Evolutionary conservation across 2,797 vertebrate genomes (phyloP).

Genomic region (Girardinus metallicus): DNA sequence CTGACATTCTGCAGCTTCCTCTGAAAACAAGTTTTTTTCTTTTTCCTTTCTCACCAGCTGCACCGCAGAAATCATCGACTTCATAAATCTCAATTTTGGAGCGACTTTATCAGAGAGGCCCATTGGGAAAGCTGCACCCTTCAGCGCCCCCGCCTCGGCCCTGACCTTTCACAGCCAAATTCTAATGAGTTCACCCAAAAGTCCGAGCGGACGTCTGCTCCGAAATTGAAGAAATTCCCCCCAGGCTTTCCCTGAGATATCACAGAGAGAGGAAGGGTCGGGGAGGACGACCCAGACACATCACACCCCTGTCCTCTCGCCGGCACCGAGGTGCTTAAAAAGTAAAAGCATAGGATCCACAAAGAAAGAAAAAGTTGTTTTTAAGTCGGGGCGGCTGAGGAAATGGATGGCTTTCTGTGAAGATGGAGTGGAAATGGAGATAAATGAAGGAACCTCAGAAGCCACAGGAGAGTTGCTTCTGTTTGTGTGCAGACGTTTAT

Average conservation of each 20-base stretch:
- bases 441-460: conserved; percentile 48
- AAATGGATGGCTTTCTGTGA: conserved; percentile 15
- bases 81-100: conserved; percentile 4
- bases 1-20: neutral
- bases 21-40: neutral
- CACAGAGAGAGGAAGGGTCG: neutral
- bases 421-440: conserved; percentile 56
- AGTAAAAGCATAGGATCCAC: conserved; percentile 13
- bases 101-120: neutral
- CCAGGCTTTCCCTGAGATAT: neutral
- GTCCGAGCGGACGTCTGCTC: conserved; percentile 3
- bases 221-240: conserved; percentile 11
- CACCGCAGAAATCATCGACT: neutral
- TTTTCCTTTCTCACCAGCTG: neutral
- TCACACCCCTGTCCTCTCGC: neutral
- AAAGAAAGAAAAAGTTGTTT: conserved; percentile 6
- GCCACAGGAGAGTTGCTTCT: conserved; percentile 16
- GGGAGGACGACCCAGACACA: conserved; percentile 5
- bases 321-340: conserved; percentile 3
- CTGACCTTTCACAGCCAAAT: conserved; percentile 10
- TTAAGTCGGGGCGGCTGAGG: conserved; percentile 8
- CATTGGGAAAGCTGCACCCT: neutral
- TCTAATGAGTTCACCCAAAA: conserved; percentile 12
- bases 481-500: neutral
- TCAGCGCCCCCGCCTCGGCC: neutral